Base-by-base conservation (phyloP, 1,140 invertebrate species). In the Batillaria attramentaria region DNA sequence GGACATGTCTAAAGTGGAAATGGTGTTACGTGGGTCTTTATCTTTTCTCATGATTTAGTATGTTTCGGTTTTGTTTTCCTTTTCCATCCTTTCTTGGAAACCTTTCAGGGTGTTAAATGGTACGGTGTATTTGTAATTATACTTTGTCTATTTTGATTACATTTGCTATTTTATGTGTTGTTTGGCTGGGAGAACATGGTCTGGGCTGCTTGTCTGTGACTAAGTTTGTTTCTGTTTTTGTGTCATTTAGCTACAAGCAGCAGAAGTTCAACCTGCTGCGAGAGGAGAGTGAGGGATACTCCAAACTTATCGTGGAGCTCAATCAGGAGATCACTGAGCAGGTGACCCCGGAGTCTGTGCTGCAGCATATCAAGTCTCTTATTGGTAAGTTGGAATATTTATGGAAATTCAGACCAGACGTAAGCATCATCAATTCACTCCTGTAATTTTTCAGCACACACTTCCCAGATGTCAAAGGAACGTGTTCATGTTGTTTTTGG, bases 241-340 rank as follows among this genome's bases (percentile, higher is more conserved):
- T 60, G 57, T 6, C 5, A 13, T 66, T 13, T 66, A 99, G 97
- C 91, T 99, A 99, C 90, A 99, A 99, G 90, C 99, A 99, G 90
- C 94, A 98, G 84, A 99, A 99, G 88, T 99, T 99, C 90, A 99
- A 99, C 93, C 93, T 99, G 79, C 96, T 99, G 87, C 93, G 98
- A 72, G 99, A 99, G 93, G 99, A 99, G 92, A 98, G 95, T 92
- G 99, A 99, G 94, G 99, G 99, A 5, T 99, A 98, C 92, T 95
- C 98, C 5, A 99, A 99, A 92, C 92, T 99, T 8, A 95, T 99
- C 54, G 95, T 96, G n/a, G 98, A 99, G 92, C 92, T 99, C 77
- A 97, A 96, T 93, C 96, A 97, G 42, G 89, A 89, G 28, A 82
- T 89, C n/a, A 81, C 85, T 16, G 82, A 84, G 20, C 86, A 87